Evolutionary conservation across 2,113 vertebrate species (phyloP), one percentile per base, ranked within the genome.

Genomic region (Charadrius vociferus): DNA sequence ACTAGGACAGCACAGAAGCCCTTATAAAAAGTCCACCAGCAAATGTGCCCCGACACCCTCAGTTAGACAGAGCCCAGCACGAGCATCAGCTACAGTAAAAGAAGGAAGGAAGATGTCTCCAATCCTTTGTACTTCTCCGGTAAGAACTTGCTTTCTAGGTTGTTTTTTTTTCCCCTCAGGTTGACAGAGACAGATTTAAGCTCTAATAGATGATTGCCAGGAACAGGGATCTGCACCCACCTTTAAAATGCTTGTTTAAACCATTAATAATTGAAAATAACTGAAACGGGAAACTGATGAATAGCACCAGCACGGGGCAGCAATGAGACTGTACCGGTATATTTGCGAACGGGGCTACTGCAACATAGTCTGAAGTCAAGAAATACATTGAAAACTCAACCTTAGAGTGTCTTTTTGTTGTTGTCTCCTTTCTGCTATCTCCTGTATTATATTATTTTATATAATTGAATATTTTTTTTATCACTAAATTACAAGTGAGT

Each of bases 21-120:
- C 63, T 81, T 97, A 97, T 97, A 97, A 96, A 96, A 94, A 52
- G 71, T 85, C 84, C 81, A 90, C n/a, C 68, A 77, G 55, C 68
- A 78, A 45, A 43, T 4, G 20, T 72, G 53, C 47, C 56, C 62
- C 88, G 73, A 88, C 67, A 97, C 9, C 52, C 62, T 67, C 88
- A 62, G n/a, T 15, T 87, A 37, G 4, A 59, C 67, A 65, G 39
- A 92, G 12, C 58, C 37, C 74, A 34, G 49, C 43, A 45, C 18
- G 29, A 88, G 63, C 67, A 86, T 14, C 80, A 81, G 79, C 47
- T 5, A 2, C 79, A 68, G 24, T 3, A 59, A 55, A 10, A 91
- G 29, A 68, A 67, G 14, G 32, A 78, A 74, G 11, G 47, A 88
- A 49, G 52, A 97, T 96, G 96, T 47, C 91, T 83, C 41, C 10